A percentile compares a stretch with the other conserved stretches of the same genome.
Conservation (phyloP, 2,113 vertebrate genomes). For the Regulus satrapa region DNA sequence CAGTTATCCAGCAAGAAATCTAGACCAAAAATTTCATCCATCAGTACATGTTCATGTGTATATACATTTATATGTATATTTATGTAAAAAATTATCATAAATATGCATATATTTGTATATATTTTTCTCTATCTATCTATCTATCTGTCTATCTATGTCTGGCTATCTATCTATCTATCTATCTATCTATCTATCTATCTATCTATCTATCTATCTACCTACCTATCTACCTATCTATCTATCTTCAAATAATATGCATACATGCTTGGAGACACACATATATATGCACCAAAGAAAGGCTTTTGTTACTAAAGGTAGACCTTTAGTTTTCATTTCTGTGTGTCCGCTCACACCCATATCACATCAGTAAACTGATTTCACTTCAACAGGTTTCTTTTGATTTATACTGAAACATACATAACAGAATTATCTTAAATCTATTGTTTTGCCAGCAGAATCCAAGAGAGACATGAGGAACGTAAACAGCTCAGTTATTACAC, state of each 20-base stretch:
- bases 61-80: accelerated
- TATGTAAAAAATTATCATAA: background rate
- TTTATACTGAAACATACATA: background rate
- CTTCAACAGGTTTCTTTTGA: background rate
- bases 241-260: background rate
- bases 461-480: background rate
- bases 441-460: background rate
- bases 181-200: background rate
- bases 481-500: background rate
- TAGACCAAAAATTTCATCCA: background rate
- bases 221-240: background rate
- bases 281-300: background rate
- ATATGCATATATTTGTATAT: background rate
- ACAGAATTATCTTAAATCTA: background rate
- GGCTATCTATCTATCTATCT: background rate
- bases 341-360: background rate
- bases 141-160: accelerated
- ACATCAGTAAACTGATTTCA: background rate
- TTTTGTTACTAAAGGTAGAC: background rate
- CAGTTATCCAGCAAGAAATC: background rate
- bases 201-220: background rate
- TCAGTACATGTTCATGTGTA: accelerated
- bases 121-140: background rate
- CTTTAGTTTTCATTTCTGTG: background rate
- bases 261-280: background rate